phyloP scores from a whole-genome alignment of 2,888 invertebrate genomes.

The Fissipunctia ypsillon region DNA sequence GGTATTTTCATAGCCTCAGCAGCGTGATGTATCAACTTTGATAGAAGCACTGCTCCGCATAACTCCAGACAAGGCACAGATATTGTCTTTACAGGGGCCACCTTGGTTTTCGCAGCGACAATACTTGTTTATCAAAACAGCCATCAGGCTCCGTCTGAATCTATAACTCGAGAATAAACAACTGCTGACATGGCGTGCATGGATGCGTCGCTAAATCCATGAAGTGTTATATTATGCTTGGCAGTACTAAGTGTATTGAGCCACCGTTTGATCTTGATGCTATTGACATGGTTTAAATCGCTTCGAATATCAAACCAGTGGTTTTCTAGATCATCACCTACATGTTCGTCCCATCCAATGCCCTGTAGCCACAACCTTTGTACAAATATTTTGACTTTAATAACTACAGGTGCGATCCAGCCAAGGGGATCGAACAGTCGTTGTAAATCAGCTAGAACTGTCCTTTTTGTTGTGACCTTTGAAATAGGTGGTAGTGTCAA shows the following conservation, averaged over 20 bases:
- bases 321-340: background rate
- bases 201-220: background rate
- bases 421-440: too few relatives aligned
- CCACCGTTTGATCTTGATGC: background rate
- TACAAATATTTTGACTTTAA: background rate
- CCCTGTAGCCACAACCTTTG: background rate
- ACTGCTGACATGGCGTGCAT: background rate
- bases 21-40: background rate
- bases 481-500: background rate
- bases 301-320: background rate
- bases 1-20: background rate
- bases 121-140: too few relatives aligned
- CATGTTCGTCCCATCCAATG: background rate
- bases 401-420: background rate
- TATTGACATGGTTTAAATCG: background rate
- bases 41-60: too few relatives aligned
- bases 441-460: too few relatives aligned
- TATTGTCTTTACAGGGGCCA: too few relatives aligned
- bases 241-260: background rate
- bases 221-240: background rate
- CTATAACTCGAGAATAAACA: background rate
- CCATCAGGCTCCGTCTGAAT: background rate
- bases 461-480: too few relatives aligned
- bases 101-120: too few relatives aligned
- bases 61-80: too few relatives aligned